These are phyloP conservation scores for Dolomedes plantarius DNA, from an alignment of 2,888 invertebrate genomes.

Conservation along the genomic window DNA sequence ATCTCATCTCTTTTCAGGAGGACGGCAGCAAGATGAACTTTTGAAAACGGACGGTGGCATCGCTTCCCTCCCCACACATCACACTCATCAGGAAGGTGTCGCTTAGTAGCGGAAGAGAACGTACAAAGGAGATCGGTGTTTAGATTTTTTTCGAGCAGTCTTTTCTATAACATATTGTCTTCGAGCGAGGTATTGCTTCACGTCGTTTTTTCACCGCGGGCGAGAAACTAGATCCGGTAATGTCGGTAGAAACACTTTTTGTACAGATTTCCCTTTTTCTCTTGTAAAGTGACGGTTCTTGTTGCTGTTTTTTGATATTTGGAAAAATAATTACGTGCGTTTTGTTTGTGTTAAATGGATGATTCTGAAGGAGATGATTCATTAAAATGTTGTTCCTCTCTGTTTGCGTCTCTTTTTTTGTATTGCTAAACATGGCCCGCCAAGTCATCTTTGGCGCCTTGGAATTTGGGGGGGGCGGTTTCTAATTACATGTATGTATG, in stretches of 20 bases:
- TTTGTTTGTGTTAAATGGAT: constrained; percentile 37
- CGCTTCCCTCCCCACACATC: neutral
- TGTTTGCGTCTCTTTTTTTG: neutral
- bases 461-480: too few species aligned
- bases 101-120: neutral
- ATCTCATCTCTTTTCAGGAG: too few species aligned
- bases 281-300: constrained; percentile 49
- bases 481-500: too few species aligned
- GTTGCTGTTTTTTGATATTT: constrained; percentile 64
- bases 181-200: neutral
- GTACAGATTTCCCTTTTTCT: constrained; percentile 54
- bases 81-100: neutral
- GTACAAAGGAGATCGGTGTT: neutral
- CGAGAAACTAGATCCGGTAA: constrained; percentile 42
- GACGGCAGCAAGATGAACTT: constrained; percentile 61
- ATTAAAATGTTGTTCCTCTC: neutral
- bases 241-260: constrained; percentile 46
- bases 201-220: neutral
- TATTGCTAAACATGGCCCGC: too few species aligned
- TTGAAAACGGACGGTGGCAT: constrained; percentile 16
- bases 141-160: neutral
- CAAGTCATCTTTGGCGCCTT: too few species aligned
- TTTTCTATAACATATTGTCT: neutral
- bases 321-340: constrained; percentile 47
- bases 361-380: neutral